Evolutionary conservation across 2,797 vertebrate species (phyloP).

Genomic region (Atherinosoma microstoma): DNA sequence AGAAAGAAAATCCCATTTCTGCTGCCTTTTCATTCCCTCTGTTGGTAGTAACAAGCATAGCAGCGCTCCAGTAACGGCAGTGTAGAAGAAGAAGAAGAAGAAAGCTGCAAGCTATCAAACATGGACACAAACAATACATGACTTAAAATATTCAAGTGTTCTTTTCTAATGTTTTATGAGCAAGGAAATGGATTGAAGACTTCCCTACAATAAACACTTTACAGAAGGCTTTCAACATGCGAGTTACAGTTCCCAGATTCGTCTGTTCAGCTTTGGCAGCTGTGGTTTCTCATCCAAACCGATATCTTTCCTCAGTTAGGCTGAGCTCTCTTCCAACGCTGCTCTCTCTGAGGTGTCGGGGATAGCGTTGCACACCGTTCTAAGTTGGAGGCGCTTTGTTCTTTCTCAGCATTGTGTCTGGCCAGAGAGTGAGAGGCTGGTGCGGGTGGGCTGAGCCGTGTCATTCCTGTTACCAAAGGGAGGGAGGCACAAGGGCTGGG

Average conservation of each 20-base stretch:
- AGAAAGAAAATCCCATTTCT: background rate
- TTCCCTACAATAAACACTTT: background rate
- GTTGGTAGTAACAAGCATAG: constrained; percentile 2
- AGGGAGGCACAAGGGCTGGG: background rate
- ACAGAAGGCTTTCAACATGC: background rate
- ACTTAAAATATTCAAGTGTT: constrained; percentile 4
- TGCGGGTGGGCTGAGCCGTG: background rate
- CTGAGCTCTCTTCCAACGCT: background rate
- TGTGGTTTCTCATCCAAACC: background rate
- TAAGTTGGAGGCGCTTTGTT: background rate
- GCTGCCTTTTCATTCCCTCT: background rate
- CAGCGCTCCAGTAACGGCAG: background rate
- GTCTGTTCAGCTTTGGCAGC: background rate
- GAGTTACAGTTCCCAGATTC: background rate
- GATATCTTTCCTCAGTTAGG: background rate
- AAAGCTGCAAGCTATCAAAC: constrained; percentile 19
- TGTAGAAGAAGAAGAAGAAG: background rate
- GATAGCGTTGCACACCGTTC: background rate
- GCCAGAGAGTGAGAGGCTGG: background rate
- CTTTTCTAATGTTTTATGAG: background rate
- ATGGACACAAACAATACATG: background rate
- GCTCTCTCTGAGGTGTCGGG: background rate
- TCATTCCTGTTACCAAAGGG: background rate
- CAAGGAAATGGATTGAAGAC: background rate
- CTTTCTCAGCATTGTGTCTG: background rate